Percentiles rank a stretch among this genome's conserved stretches.
These are phyloP conservation scores for Jaculus jaculus DNA, from an alignment of 2,113 vertebrate species.

Conservation along the genomic window DNA sequence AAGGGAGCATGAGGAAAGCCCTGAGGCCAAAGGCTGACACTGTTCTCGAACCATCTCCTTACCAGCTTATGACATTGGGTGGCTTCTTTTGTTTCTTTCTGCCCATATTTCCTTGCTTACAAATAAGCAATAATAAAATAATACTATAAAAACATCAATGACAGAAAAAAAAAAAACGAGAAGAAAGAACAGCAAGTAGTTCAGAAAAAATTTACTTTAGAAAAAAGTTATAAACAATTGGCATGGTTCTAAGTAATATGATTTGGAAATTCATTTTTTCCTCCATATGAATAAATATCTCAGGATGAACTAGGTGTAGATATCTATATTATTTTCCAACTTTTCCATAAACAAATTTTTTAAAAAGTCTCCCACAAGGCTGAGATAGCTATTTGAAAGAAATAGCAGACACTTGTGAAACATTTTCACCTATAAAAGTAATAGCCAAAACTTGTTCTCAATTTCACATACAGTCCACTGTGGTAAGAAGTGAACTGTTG, in stretches of 20 bases:
- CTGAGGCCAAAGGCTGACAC: neutral
- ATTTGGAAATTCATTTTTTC: neutral
- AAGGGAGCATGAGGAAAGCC: neutral
- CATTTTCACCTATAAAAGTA: slow-evolving; percentile 47
- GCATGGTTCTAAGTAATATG: neutral
- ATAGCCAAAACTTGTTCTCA: slow-evolving; percentile 43
- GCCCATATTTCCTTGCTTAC: neutral
- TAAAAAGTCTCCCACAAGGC: neutral
- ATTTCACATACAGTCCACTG: slow-evolving; percentile 30
- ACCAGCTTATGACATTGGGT: neutral
- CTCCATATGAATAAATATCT: slow-evolving; percentile 18
- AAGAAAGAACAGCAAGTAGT: neutral
- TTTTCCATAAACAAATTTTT: slow-evolving; percentile 15
- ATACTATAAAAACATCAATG: neutral
- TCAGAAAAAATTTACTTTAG: neutral
- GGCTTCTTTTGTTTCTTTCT: slow-evolving; percentile 2
- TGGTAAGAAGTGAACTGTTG: slow-evolving; percentile 58
- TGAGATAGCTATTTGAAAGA: slow-evolving; percentile 9
- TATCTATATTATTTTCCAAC: neutral
- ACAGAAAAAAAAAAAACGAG: slow-evolving; percentile 16
- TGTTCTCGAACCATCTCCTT: neutral
- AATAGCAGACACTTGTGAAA: slow-evolving; percentile 33
- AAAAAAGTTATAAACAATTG: slow-evolving; percentile 10
- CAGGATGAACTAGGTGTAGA: neutral
- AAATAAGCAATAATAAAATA: neutral